Evolutionary conservation across 2,888 invertebrate genomes (phyloP).

Genomic region (Onthophagus sagittarius): DNA sequence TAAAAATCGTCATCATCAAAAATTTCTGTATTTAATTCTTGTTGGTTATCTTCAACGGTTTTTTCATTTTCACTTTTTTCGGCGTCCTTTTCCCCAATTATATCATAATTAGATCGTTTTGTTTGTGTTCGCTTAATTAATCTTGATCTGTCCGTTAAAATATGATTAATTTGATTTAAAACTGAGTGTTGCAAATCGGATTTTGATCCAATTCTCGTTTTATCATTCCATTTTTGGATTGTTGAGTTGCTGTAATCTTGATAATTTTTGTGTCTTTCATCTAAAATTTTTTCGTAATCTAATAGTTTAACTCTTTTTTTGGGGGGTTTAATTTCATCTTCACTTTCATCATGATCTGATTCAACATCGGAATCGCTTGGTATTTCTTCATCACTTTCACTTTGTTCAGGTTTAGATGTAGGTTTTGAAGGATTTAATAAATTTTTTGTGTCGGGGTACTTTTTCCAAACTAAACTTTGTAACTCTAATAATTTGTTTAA

Average conservation of each 20-base stretch:
- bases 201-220: conserved; percentile 72
- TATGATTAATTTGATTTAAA: conserved; percentile 80
- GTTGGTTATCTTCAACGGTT: conserved; percentile 27
- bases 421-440: conserved; percentile 34
- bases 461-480: conserved; percentile 58
- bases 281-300: conserved; percentile 58
- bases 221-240: conserved; percentile 94
- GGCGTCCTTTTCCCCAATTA: conserved; percentile 57
- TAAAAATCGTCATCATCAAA: conserved; percentile 98
- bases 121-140: conserved; percentile 75
- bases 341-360: conserved; percentile 32
- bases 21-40: conserved; percentile 70
- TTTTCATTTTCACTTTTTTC: conserved; percentile 13
- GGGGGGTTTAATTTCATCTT: conserved; percentile 30
- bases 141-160: conserved; percentile 72
- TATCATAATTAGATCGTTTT: conserved; percentile 69
- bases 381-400: conserved; percentile 40
- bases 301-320: conserved; percentile 55
- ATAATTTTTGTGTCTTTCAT: conserved; percentile 58
- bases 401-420: conserved; percentile 36
- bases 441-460: conserved; percentile 67
- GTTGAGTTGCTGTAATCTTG: conserved; percentile 70
- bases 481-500: conserved; percentile 62
- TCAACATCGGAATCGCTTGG: conserved; percentile 13
- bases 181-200: conserved; percentile 55